These are phyloP conservation scores for Chloroceryle inda DNA, from an alignment of 2,797 vertebrate species.

Conservation along the genomic window DNA sequence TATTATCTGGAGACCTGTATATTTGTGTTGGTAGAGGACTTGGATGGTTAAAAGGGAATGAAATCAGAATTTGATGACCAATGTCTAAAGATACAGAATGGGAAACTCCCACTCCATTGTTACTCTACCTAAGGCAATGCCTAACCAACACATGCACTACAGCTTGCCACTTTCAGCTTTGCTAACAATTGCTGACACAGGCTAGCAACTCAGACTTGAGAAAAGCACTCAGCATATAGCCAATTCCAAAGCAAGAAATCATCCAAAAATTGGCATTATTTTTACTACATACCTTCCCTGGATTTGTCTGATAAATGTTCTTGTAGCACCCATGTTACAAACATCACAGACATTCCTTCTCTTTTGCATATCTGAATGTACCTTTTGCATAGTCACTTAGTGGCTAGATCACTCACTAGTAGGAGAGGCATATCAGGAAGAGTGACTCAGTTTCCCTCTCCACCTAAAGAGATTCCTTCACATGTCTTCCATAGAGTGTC, in stretches of 20 bases:
- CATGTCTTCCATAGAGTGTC: fast-evolving
- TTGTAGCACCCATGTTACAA: neutral
- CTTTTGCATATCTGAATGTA: neutral
- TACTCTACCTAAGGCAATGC: neutral
- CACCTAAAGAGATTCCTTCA: neutral
- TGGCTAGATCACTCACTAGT: neutral
- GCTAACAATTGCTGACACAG: neutral
- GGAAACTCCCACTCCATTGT: neutral
- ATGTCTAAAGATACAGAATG: neutral
- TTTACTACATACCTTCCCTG: neutral
- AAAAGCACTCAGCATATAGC: neutral
- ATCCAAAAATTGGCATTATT: neutral
- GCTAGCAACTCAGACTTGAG: neutral
- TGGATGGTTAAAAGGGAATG: neutral
- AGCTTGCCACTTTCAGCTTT: neutral
- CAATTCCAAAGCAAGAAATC: neutral
- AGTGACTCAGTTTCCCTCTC: neutral
- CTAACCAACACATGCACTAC: neutral
- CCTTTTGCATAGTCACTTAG: neutral
- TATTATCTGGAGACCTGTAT: neutral
- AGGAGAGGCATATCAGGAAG: neutral
- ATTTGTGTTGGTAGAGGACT: neutral
- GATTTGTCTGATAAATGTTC: neutral
- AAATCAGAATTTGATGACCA: neutral
- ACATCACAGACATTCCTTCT: neutral